A percentile compares a stretch with the other conserved stretches of the same genome.
phyloP scores from a whole-genome alignment of 2,888 invertebrate species.

The Cactoblastis cactorum region DNA sequence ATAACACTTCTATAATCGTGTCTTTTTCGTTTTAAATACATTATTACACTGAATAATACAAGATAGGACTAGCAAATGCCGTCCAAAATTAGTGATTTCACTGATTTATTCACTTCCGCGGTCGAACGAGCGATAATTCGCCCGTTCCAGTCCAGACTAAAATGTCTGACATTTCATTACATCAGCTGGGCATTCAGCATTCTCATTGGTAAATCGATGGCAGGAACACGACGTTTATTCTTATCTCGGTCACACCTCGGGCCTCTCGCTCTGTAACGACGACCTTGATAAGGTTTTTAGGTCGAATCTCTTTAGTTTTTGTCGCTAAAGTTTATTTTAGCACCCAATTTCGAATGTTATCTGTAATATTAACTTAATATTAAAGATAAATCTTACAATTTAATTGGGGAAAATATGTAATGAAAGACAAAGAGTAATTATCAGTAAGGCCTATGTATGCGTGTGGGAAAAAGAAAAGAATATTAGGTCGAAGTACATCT shows the following conservation, averaged over 20 bases:
- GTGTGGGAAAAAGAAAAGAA: slow-evolving; percentile 44
- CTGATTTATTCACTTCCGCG: slow-evolving; percentile 37
- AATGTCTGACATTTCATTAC: slow-evolving; percentile 31
- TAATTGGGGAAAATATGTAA: slow-evolving; percentile 51
- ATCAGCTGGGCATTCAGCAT: slow-evolving; percentile 64
- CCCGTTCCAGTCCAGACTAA: slow-evolving; percentile 62
- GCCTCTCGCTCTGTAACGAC: slow-evolving; percentile 50
- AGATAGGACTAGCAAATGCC: slow-evolving; percentile 66
- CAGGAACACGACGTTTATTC: slow-evolving; percentile 47
- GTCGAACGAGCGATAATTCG: slow-evolving; percentile 49
- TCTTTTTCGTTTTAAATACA: slow-evolving; percentile 78
- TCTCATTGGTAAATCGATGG: slow-evolving; percentile 77
- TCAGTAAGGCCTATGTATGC: slow-evolving; percentile 54
- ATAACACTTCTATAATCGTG: slow-evolving; percentile 74
- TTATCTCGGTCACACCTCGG: slow-evolving; percentile 39
- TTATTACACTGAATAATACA: slow-evolving; percentile 72
- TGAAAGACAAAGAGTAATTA: slow-evolving; percentile 64
- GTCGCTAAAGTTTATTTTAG: slow-evolving; percentile 14
- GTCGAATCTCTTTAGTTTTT: slow-evolving; percentile 25
- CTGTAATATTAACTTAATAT: not conserved
- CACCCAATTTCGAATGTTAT: not conserved
- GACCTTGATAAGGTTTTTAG: slow-evolving; percentile 53
- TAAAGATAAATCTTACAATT: slow-evolving; percentile 13
- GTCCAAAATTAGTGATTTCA: slow-evolving; percentile 58
- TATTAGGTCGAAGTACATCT: slow-evolving; percentile 44